phyloP scores from a whole-genome alignment of 23 tunicate species.

The Styela plicata region DNA sequence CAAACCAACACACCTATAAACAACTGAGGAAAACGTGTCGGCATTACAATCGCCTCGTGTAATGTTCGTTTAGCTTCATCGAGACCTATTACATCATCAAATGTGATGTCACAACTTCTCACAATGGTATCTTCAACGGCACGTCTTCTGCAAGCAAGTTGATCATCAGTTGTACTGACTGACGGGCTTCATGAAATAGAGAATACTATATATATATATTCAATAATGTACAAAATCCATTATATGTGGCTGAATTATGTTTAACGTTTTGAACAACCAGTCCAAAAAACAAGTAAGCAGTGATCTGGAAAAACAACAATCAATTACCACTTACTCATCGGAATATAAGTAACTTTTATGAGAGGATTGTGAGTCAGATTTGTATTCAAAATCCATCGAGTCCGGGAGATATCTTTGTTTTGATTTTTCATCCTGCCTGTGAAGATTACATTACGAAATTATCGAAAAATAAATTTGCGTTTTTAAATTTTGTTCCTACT shows the following conservation, averaged over 20 bases:
- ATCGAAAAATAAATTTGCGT: too few species aligned
- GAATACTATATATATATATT: too few species aligned
- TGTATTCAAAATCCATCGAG: not conserved
- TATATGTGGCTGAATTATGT: too few species aligned
- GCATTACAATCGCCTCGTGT: constrained; percentile 53
- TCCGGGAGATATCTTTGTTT: not conserved
- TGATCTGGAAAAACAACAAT: too few species aligned
- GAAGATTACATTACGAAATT: too few species aligned
- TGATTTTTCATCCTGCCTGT: not conserved
- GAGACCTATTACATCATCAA: constrained; percentile 47
- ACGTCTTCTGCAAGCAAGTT: not conserved
- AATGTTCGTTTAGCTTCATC: constrained; percentile 43
- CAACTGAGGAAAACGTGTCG: constrained; percentile 43
- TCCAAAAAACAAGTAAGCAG: too few species aligned
- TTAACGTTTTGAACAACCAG: too few species aligned
- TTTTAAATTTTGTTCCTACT: too few species aligned
- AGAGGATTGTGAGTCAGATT: not conserved
- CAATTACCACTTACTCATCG: not conserved
- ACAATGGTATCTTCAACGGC: constrained; percentile 27
- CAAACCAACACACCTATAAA: constrained; percentile 19
- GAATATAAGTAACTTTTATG: not conserved
- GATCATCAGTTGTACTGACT: not conserved
- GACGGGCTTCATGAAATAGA: too few species aligned
- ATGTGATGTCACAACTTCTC: not conserved
- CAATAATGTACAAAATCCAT: too few species aligned